Base-by-base conservation (phyloP, 2,888 invertebrate species). In the Notodromas monacha region DNA sequence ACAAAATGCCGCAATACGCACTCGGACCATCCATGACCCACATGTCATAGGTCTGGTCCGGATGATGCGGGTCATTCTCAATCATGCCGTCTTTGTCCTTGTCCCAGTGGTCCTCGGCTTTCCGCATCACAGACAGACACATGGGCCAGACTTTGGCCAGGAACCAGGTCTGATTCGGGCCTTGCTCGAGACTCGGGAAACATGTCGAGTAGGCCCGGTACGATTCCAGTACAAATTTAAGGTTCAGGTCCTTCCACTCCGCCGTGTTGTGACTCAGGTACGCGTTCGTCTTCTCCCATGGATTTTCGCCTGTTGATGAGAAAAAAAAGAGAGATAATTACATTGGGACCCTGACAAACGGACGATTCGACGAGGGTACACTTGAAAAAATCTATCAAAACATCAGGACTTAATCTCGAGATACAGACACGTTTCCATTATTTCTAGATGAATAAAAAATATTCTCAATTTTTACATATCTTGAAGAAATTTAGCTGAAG, bases 21-120 rank as follows among this genome's bases (percentile, higher is more conserved):
- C 81, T 81, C 2, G 74, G 65, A 2, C 84, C 86, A 4, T 61
- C 60, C 73, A 84, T 79, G 30, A 68, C 61, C 86, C 86, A 86
- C 2, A 68, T 63, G 45, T 89, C 86, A 45, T 65, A 79, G 0
- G 77, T 77, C 50, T 86, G 84, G 54, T 86, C 86, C 1, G 84
- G 73, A 21, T 21, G 21, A 50, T 79, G 79, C 27, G 50, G 48
- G 26, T 64, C 63, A 50, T 79, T 79, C 50, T 84, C 84, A 39
- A 86, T 79, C 34, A 86, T 55, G 0, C 84, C 81, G 50, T 86
- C 84, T 8, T 58, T 60, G 45, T 86, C 79, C 12, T 44, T 47
- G 48, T 77, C 79, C 61, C 68, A 76, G 33, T 50, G 47, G 15
- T 59, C 41, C 2, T 60, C 56, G 38, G 61, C 61, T 14, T 61